phyloP scores from a whole-genome alignment of 2,888 invertebrate genomes.

The Erpobdella octoculata region DNA sequence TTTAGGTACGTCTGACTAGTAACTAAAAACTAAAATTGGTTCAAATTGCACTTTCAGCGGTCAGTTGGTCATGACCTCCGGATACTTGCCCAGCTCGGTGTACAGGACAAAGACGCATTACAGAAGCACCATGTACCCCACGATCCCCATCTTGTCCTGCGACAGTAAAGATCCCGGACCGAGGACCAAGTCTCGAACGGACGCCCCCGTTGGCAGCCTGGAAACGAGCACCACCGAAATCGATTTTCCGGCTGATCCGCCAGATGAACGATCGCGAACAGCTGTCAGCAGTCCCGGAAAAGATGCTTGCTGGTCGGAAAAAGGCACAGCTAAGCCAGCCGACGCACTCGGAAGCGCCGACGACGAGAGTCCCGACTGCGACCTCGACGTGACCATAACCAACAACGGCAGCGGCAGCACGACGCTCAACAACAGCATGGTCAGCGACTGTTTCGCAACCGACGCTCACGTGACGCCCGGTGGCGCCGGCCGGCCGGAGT shows the following conservation, averaged over 20 bases:
- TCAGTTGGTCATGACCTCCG: conserved; percentile 31
- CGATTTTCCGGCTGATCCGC: not conserved
- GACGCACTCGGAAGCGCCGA: not conserved
- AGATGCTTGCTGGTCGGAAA: not conserved
- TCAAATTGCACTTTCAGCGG: too few species aligned
- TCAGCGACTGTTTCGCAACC: not conserved
- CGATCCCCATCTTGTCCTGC: conserved; percentile 32
- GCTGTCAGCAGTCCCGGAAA: too few species aligned
- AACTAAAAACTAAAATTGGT: too few species aligned
- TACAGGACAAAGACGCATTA: conserved; percentile 49
- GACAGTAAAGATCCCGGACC: too few species aligned
- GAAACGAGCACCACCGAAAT: too few species aligned
- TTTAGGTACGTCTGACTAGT: too few species aligned
- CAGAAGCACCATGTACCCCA: conserved; percentile 51
- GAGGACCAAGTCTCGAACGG: too few species aligned
- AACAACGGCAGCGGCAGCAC: not conserved
- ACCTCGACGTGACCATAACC: not conserved
- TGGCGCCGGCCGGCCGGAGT: not conserved
- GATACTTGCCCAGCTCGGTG: conserved; percentile 48
- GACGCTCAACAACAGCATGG: not conserved
- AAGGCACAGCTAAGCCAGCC: not conserved
- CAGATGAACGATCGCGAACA: too few species aligned
- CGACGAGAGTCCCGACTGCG: not conserved
- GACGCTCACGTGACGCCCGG: not conserved
- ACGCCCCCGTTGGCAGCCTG: too few species aligned